Conservation (phyloP, 2,797 vertebrate species). For the Melanotaenia boesemani region DNA sequence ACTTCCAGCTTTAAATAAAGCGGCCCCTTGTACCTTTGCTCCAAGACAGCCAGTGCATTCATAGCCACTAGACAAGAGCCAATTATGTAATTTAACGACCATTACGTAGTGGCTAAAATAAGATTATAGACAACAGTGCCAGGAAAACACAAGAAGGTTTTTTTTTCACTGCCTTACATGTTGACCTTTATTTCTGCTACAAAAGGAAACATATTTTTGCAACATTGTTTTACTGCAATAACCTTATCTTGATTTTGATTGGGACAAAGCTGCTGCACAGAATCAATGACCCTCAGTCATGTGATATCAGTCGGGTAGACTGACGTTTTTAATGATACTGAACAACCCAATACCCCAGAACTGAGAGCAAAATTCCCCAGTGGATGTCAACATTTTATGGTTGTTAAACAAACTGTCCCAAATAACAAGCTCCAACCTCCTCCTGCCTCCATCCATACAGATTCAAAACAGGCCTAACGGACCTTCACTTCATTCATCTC, state of each 20-base stretch:
- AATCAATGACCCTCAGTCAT: slow-evolving; percentile 44
- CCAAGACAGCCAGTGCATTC: slow-evolving; percentile 70
- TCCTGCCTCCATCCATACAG: not conserved
- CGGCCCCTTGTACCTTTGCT: slow-evolving; percentile 64
- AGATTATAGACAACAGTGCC: slow-evolving; percentile 79
- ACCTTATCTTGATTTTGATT: slow-evolving; percentile 42
- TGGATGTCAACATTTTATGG: slow-evolving; percentile 26
- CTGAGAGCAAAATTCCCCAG: not conserved
- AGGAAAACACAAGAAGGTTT: slow-evolving; percentile 58
- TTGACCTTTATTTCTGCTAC: slow-evolving; percentile 14
- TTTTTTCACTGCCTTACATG: slow-evolving; percentile 50
- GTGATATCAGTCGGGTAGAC: slow-evolving; percentile 26
- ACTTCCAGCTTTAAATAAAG: slow-evolving; percentile 63
- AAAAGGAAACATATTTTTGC: slow-evolving; percentile 12
- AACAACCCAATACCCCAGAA: not conserved
- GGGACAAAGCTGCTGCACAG: slow-evolving; percentile 20
- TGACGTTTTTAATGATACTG: slow-evolving; percentile 52
- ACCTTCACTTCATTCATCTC: slow-evolving; percentile 29
- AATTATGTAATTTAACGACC: slow-evolving; percentile 85
- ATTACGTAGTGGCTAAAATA: slow-evolving; percentile 88
- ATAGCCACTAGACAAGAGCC: slow-evolving; percentile 79
- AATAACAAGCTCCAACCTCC: slow-evolving; percentile 29
- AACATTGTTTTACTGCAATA: slow-evolving; percentile 17
- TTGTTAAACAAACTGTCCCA: slow-evolving; percentile 35
- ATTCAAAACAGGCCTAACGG: slow-evolving; percentile 18